A percentile compares a stretch with the other conserved stretches of the same genome.
These are phyloP conservation scores for Emydura subglobosa DNA, from an alignment of 2,113 vertebrate species.

Conservation along the genomic window DNA sequence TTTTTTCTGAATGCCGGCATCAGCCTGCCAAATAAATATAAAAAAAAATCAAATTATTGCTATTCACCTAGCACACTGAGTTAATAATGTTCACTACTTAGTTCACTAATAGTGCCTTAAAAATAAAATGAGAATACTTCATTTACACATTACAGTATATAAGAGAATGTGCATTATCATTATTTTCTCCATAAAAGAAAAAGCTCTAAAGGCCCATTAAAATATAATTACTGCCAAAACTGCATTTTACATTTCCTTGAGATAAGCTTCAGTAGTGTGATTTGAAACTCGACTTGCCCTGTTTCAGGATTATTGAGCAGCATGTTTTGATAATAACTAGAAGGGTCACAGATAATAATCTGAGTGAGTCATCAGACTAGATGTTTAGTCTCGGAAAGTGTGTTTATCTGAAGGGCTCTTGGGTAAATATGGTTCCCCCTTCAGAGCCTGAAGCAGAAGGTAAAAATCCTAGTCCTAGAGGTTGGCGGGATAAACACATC, in stretches of 20 bases:
- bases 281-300: slow-evolving; percentile 60
- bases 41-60: not conserved
- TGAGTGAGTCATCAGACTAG: slow-evolving; percentile 38
- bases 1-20: not conserved
- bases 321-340: slow-evolving; percentile 62
- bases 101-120: not conserved
- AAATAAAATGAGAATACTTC: slow-evolving; percentile 5
- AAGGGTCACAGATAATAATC: slow-evolving; percentile 56
- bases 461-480: slow-evolving; percentile 53
- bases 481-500: slow-evolving; percentile 60
- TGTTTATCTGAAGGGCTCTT: slow-evolving; percentile 67
- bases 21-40: not conserved
- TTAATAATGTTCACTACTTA: not conserved
- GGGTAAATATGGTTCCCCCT: slow-evolving; percentile 47
- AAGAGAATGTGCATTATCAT: slow-evolving; percentile 48
- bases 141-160: not conserved
- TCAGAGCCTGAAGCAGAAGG: slow-evolving; percentile 63
- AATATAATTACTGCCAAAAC: slow-evolving; percentile 71
- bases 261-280: slow-evolving; percentile 47
- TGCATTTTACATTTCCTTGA: slow-evolving; percentile 63
- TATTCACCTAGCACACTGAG: not conserved
- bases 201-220: slow-evolving; percentile 62
- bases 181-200: slow-evolving; percentile 51
- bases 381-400: slow-evolving; percentile 49
- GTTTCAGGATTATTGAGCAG: slow-evolving; percentile 63